Conservation (phyloP, 1,140 invertebrate species). For the Drosophila gunungcola region DNA sequence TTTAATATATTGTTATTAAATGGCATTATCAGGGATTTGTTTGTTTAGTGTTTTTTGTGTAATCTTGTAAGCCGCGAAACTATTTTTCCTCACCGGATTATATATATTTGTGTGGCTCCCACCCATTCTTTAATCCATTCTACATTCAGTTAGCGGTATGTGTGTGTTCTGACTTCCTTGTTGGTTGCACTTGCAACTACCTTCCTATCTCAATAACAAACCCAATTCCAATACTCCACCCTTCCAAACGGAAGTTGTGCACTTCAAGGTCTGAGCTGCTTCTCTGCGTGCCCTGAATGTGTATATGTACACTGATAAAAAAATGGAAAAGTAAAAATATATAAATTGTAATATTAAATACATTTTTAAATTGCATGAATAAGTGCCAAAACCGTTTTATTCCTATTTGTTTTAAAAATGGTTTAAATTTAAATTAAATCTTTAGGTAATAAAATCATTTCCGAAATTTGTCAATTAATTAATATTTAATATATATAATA, state of each 20-base stretch:
- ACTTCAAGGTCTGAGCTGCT: conserved; percentile 25
- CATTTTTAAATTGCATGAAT: no score
- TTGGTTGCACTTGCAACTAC: conserved; percentile 6
- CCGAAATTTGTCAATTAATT: no score
- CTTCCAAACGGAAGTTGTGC: conserved; percentile 23
- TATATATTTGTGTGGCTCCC: neutral
- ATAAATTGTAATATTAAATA: no score
- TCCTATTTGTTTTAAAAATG: no score
- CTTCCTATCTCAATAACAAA: conserved; percentile 14
- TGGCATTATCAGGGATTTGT: conserved; percentile 8
- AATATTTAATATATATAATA: neutral
- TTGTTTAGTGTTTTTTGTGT: neutral
- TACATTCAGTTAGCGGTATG: neutral
- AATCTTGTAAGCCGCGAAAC: conserved; percentile 11
- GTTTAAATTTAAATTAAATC: no score
- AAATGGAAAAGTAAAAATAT: no score
- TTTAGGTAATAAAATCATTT: no score
- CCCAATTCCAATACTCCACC: neutral
- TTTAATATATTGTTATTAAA: conserved; percentile 2
- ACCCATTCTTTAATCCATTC: neutral
- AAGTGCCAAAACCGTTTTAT: no score
- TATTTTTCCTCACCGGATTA: conserved; percentile 3
- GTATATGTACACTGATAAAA: neutral
- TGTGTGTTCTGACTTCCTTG: conserved; percentile 14
- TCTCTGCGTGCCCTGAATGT: conserved; percentile 34